Conservation (phyloP, 2,888 invertebrate species). For the Sminthurinus aureus region DNA sequence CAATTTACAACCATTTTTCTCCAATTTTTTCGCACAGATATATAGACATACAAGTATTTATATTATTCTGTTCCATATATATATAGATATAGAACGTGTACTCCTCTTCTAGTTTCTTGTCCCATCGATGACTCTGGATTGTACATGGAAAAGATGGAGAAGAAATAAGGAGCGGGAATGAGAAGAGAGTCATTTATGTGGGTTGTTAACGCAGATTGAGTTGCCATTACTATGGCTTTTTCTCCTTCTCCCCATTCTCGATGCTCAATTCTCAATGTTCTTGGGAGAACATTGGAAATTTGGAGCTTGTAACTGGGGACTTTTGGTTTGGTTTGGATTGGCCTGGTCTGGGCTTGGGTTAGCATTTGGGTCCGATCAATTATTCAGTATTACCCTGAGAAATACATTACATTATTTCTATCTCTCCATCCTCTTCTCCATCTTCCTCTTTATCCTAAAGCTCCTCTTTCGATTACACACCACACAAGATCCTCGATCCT, state of each 20-base stretch:
- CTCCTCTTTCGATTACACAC: not conserved
- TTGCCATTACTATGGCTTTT: slow-evolving; percentile 39
- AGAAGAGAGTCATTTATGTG: slow-evolving; percentile 42
- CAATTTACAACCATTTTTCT: slow-evolving; percentile 14
- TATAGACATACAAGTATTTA: not conserved
- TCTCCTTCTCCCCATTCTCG: not conserved
- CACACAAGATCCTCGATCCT: not conserved
- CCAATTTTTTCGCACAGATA: not conserved
- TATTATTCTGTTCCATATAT: too few species aligned
- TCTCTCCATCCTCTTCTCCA: slow-evolving; percentile 8
- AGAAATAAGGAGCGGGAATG: not conserved
- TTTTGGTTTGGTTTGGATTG: not conserved
- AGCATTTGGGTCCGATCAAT: slow-evolving; percentile 25
- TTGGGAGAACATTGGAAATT: slow-evolving; percentile 25
- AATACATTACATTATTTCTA: slow-evolving; percentile 20
- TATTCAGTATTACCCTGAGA: slow-evolving; percentile 35
- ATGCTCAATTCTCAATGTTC: not conserved
- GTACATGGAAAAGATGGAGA: too few species aligned
- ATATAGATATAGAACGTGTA: too few species aligned
- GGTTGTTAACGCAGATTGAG: slow-evolving; percentile 50
- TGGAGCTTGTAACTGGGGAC: slow-evolving; percentile 21
- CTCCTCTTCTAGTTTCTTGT: too few species aligned
- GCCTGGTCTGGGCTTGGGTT: too few species aligned
- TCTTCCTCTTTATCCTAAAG: not conserved
- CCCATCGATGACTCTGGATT: too few species aligned